Conservation (phyloP, 2,113 vertebrate genomes). For the Psilopsiagon aymara region DNA sequence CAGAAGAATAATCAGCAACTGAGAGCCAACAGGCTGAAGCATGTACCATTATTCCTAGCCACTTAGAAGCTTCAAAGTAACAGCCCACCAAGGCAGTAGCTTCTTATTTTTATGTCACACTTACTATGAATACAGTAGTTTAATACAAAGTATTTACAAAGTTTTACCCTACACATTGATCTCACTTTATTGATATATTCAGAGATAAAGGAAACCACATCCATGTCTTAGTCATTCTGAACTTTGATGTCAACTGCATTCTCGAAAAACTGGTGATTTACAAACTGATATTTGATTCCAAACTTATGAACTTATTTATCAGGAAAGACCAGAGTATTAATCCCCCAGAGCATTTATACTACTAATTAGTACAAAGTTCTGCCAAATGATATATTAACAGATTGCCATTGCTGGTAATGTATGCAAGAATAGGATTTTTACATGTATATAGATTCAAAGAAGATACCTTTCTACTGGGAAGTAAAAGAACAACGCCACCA, state of each 20-base stretch:
- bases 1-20: background rate
- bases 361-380: background rate
- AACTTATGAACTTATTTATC: background rate
- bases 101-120: background rate
- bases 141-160: background rate
- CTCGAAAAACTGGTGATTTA: background rate
- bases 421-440: background rate
- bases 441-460: background rate
- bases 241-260: background rate
- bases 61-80: slow-evolving; percentile 6
- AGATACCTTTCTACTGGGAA: background rate
- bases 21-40: background rate
- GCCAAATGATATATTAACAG: background rate
- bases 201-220: background rate
- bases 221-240: background rate
- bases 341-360: background rate
- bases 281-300: background rate
- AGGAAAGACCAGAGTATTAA: background rate
- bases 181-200: background rate
- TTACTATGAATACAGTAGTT: background rate
- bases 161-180: background rate
- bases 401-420: background rate
- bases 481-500: background rate
- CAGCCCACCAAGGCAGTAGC: background rate
- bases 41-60: background rate